A percentile compares a stretch with the other conserved stretches of the same genome.
Conservation (phyloP, 2,797 vertebrate genomes). For the Tarsius wallacei region DNA sequence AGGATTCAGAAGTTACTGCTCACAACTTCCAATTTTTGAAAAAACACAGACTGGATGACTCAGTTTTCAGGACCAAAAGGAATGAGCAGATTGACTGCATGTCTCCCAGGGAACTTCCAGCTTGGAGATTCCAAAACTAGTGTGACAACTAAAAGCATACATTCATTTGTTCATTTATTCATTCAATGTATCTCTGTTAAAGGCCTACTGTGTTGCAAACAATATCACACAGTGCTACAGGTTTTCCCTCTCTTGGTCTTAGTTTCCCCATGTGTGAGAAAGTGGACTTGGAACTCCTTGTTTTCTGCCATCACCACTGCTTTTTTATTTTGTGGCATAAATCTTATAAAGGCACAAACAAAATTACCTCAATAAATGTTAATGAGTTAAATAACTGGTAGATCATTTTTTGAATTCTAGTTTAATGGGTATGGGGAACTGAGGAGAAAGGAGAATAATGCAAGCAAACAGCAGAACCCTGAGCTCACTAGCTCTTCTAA, state of each 20-base stretch:
- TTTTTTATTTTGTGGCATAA: conserved; percentile 1
- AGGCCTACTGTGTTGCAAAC: not conserved
- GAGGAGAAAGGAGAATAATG: not conserved
- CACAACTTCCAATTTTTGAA: not conserved
- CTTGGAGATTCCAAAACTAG: not conserved
- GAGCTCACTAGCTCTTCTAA: not conserved
- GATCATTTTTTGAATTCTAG: conserved; percentile 19
- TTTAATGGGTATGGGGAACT: not conserved
- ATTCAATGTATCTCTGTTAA: not conserved
- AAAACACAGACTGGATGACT: not conserved
- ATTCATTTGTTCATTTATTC: not conserved
- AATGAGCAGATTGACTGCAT: not conserved
- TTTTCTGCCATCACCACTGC: not conserved
- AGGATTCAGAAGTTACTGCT: not conserved
- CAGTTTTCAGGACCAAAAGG: not conserved
- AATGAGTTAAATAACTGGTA: not conserved
- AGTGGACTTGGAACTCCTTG: not conserved
- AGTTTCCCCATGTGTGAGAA: not conserved
- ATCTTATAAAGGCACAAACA: not conserved
- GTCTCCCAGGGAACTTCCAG: not conserved
- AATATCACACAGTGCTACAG: not conserved
- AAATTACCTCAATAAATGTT: not conserved
- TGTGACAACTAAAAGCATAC: not conserved
- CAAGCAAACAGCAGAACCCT: not conserved
- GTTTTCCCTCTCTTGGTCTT: not conserved